Evolutionary conservation across 2,113 vertebrate species (phyloP).

Genomic region (Pollimyrus isidori): DNA sequence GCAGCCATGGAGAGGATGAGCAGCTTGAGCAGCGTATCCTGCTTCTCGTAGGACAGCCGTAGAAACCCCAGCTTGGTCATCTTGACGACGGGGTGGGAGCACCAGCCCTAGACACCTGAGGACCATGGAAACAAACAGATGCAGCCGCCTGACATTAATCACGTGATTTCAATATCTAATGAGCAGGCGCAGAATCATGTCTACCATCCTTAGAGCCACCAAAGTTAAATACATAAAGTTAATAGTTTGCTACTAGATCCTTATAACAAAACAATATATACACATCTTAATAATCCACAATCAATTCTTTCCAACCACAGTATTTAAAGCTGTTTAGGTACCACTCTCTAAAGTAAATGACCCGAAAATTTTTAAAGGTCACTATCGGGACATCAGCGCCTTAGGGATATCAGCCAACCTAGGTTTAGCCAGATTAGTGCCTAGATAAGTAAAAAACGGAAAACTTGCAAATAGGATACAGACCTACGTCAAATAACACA

Average conservation of each 20-base stretch:
- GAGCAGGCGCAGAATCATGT: background rate
- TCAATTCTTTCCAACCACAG: background rate
- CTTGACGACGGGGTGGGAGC: constrained; percentile 52
- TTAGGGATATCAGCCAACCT: background rate
- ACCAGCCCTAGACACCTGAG: constrained; percentile 52
- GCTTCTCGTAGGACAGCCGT: constrained; percentile 96
- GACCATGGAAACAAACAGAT: background rate
- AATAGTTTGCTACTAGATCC: background rate
- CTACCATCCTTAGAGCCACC: background rate
- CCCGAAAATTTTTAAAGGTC: background rate
- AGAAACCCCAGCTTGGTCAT: constrained; percentile 96
- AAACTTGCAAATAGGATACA: background rate
- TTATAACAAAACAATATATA: background rate
- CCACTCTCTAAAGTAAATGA: background rate
- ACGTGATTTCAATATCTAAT: background rate
- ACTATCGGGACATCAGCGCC: background rate
- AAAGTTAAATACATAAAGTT: background rate
- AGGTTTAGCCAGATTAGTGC: background rate
- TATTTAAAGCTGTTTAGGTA: background rate
- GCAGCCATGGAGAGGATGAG: constrained; percentile 97
- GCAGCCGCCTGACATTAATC: background rate
- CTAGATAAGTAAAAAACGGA: background rate
- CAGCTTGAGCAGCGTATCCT: constrained; percentile 97
- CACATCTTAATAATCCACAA: background rate
- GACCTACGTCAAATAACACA: background rate